Percentiles rank a stretch among this genome's conserved stretches.
Evolutionary conservation across 2,888 invertebrate genomes (phyloP).

Genomic region (Acrocera orbiculus): DNA sequence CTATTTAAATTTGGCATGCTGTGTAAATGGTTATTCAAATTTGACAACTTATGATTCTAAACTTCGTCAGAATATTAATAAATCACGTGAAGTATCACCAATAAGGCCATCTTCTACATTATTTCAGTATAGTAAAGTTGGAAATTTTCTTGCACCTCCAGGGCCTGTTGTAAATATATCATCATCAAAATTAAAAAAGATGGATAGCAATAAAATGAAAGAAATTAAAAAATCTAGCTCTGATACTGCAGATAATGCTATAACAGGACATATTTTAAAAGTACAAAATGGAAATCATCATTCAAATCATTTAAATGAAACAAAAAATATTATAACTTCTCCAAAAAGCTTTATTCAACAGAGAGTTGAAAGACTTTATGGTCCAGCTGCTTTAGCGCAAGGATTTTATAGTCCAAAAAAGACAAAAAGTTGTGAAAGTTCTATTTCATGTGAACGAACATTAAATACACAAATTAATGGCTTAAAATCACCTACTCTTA

Average conservation of each 20-base stretch:
- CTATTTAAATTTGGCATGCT: conserved; percentile 74
- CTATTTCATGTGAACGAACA: conserved; percentile 10
- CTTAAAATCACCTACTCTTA: neutral
- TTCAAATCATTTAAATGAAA: too few species aligned
- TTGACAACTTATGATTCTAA: conserved; percentile 74
- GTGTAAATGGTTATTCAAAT: conserved; percentile 78
- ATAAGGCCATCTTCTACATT: conserved; percentile 38
- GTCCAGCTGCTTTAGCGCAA: conserved; percentile 70
- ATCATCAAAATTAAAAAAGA: conserved; percentile 5
- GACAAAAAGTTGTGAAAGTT: conserved; percentile 1
- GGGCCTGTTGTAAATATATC: conserved; percentile 9
- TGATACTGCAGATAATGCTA: conserved; percentile 12
- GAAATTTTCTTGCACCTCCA: conserved; percentile 39
- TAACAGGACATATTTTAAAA: conserved; percentile 5
- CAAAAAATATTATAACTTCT: too few species aligned
- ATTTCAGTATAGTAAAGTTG: conserved; percentile 32
- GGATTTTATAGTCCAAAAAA: conserved; percentile 54
- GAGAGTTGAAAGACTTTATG: conserved; percentile 72
- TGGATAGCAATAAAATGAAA: conserved; percentile 10
- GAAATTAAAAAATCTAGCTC: conserved; percentile 1
- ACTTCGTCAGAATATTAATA: conserved; percentile 52
- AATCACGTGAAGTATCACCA: conserved; percentile 53
- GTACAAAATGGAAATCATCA: conserved; percentile 4
- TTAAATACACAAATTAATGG: conserved; percentile 14
- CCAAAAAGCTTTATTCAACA: conserved; percentile 72